phyloP scores from a whole-genome alignment of 2,888 invertebrate genomes.

The Heteropelma amictum region DNA sequence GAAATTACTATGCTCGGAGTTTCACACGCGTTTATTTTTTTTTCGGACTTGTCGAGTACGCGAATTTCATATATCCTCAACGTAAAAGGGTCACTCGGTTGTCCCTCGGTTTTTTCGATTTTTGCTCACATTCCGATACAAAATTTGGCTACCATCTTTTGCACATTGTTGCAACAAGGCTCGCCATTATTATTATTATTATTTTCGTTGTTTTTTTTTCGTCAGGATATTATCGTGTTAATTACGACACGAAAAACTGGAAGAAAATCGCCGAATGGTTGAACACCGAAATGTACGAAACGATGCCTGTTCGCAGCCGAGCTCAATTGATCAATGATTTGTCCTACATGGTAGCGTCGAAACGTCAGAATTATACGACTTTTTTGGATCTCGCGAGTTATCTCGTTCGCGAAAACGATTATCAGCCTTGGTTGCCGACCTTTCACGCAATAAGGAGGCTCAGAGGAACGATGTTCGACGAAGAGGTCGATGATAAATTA shows the following conservation, averaged over 20 bases:
- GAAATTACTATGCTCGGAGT: too few species aligned
- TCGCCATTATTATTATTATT: not conserved
- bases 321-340: slow-evolving; percentile 89
- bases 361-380: slow-evolving; percentile 75
- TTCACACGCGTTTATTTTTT: too few species aligned
- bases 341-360: slow-evolving; percentile 80
- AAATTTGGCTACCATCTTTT: not conserved
- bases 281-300: slow-evolving; percentile 73
- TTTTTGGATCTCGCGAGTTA: slow-evolving; percentile 79
- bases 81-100: not conserved
- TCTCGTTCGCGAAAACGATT: slow-evolving; percentile 82
- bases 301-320: slow-evolving; percentile 83
- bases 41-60: too few species aligned
- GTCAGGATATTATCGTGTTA: slow-evolving; percentile 74
- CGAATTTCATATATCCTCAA: not conserved
- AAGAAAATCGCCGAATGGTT: slow-evolving; percentile 79
- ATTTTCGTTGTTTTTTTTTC: not conserved
- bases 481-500: slow-evolving; percentile 39
- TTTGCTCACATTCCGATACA: too few species aligned
- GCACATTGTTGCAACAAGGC: not conserved
- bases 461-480: slow-evolving; percentile 34
- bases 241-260: slow-evolving; percentile 86
- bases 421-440: slow-evolving; percentile 83
- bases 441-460: slow-evolving; percentile 37
- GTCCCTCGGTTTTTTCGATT: too few species aligned